These are phyloP conservation scores for Zenarchopterus dispar DNA, from an alignment of 2,797 vertebrate species.

Conservation along the genomic window DNA sequence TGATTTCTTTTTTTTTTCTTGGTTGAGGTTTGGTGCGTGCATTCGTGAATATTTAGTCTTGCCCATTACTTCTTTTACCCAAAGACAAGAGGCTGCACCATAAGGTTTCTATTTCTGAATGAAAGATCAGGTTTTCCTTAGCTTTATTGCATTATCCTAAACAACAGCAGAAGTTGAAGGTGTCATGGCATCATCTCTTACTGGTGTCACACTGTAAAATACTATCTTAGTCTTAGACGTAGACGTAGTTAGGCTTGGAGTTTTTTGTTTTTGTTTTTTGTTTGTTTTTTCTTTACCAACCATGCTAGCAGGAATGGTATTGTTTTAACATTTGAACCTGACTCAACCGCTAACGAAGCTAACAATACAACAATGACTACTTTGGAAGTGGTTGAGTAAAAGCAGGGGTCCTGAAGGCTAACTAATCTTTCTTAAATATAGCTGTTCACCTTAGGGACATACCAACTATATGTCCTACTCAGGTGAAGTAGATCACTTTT, in stretches of 20 bases:
- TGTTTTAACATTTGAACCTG: too few species aligned
- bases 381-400: too few species aligned
- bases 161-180: not conserved
- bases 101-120: not conserved
- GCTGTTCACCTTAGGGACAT: too few species aligned
- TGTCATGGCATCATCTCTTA: not conserved
- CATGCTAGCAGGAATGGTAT: too few species aligned
- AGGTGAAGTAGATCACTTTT: too few species aligned
- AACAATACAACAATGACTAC: too few species aligned
- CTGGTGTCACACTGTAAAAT: not conserved
- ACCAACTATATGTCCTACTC: too few species aligned
- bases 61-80: not conserved
- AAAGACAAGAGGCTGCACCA: constrained; percentile 4
- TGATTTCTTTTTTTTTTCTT: not conserved
- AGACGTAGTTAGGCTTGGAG: not conserved
- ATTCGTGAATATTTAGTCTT: not conserved
- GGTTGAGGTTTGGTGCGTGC: not conserved
- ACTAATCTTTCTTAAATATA: too few species aligned
- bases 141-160: not conserved
- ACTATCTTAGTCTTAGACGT: not conserved
- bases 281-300: too few species aligned
- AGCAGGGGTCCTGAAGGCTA: too few species aligned
- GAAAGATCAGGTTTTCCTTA: constrained; percentile 2
- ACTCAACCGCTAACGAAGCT: too few species aligned
- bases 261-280: not conserved